phyloP scores from a whole-genome alignment of 2,888 invertebrate genomes.

The Meandrusa payeni region DNA sequence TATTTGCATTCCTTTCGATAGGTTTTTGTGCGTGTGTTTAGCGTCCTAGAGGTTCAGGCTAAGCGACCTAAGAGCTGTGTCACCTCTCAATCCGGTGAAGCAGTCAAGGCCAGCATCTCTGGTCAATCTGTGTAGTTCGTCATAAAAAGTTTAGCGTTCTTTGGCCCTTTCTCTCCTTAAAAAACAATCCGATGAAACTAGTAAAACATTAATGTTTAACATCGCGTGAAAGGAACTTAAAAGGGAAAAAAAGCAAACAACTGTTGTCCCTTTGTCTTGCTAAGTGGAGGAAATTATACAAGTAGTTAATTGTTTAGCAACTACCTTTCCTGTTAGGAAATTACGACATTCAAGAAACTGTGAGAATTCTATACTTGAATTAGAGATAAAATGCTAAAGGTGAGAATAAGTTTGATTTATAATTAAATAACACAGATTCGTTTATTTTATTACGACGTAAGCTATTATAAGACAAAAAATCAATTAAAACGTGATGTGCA shows the following conservation, averaged over 20 bases:
- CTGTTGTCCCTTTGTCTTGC: conserved; percentile 58
- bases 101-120: too few species aligned
- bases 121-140: too few species aligned
- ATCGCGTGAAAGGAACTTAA: conserved; percentile 47
- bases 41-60: too few species aligned
- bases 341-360: neutral
- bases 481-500: conserved; percentile 11
- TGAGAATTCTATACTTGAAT: conserved; percentile 5
- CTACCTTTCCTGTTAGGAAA: conserved; percentile 21
- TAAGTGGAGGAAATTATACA: conserved; percentile 45
- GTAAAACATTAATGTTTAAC: too few species aligned
- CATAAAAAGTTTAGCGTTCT: too few species aligned
- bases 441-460: conserved; percentile 22
- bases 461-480: conserved; percentile 20
- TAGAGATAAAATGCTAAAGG: conserved; percentile 15
- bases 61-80: too few species aligned
- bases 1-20: too few species aligned
- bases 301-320: conserved; percentile 49
- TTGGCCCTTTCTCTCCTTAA: too few species aligned
- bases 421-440: neutral
- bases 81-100: too few species aligned
- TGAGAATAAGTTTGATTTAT: conserved; percentile 11
- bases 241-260: conserved; percentile 50
- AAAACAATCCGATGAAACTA: too few species aligned
- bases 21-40: too few species aligned